Base-by-base conservation (phyloP, 2,888 invertebrate species). In the Microchrysa polita region DNA sequence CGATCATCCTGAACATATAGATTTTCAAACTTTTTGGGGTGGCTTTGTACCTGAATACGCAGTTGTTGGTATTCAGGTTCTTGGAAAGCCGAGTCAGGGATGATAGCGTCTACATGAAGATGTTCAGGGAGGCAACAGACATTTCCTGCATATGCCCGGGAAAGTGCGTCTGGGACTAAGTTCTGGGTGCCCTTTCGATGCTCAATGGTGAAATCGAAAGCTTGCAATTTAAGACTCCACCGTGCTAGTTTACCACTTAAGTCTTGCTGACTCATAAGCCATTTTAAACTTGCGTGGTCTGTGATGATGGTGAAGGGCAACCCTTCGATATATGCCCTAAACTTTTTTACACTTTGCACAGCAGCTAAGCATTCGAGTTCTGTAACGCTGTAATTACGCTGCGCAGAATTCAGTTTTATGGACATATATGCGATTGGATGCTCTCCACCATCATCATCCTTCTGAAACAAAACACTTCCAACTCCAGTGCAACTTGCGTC, bases 281-380 rank as follows among this genome's bases (percentile, higher is more conserved):
- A 73, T n/a, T 57, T 52, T 48, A 69, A 16, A 18, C 57, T 57
- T 9, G 69, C 53, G 27, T 69, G 69, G 57, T 69, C 57, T 2
- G 69, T 69, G 2, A 77, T 74, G 10, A 77, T 61, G 1, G 44
- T 74, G 48, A 75, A 77, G 2, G 57, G 74, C 10, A 55, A 52
- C 0, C 75, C 55, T 52, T 77, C 76, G 0, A 75, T 61, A 34
- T 77, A 77, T 1, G 76, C 74, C 14, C 76, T 34, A 22, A 77
- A 76, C 27, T 73, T 75, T 42, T 74, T 74, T 0, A 77, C 40
- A 0, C 72, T 73, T 42, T 67, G 16, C 9, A 77, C 57, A 9
- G 72, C 77, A 7, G 77, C 77, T 27, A 77, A 57, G 53, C 77
- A 77, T 69, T 77, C 77, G 20, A 74, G 44, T 57, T 77, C 76